Evolutionary conservation across 2,113 vertebrate genomes (phyloP).

Genomic region (Antigone vipio): DNA sequence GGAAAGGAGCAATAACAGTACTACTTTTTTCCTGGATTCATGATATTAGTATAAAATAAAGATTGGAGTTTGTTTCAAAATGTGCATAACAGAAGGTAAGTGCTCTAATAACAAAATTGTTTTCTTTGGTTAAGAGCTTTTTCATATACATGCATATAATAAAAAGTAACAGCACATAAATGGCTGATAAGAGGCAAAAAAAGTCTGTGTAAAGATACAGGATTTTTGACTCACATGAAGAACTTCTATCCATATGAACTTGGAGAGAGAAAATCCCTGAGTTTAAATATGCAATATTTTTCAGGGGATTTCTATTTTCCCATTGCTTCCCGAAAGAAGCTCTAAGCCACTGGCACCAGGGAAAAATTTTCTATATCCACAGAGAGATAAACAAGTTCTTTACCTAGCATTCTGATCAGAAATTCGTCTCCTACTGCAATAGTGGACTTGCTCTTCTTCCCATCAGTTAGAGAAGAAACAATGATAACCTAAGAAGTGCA

Average conservation of each 20-base stretch:
- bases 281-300: background rate
- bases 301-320: background rate
- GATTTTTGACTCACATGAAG: background rate
- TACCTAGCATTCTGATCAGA: background rate
- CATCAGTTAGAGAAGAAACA: background rate
- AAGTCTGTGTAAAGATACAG: background rate
- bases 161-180: background rate
- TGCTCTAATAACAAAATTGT: background rate
- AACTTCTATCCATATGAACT: background rate
- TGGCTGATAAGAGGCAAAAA: background rate
- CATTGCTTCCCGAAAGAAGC: background rate
- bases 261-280: background rate
- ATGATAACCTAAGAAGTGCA: background rate
- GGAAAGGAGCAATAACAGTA: background rate
- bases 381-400: background rate
- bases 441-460: background rate
- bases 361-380: background rate
- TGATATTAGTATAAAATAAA: background rate
- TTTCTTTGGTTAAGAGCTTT: background rate
- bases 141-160: background rate
- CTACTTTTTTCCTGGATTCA: background rate
- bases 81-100: background rate
- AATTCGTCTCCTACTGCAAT: background rate
- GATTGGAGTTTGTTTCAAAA: background rate
- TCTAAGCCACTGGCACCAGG: background rate